phyloP scores from a whole-genome alignment of 2,797 vertebrate genomes.

The Hydrophis major region DNA sequence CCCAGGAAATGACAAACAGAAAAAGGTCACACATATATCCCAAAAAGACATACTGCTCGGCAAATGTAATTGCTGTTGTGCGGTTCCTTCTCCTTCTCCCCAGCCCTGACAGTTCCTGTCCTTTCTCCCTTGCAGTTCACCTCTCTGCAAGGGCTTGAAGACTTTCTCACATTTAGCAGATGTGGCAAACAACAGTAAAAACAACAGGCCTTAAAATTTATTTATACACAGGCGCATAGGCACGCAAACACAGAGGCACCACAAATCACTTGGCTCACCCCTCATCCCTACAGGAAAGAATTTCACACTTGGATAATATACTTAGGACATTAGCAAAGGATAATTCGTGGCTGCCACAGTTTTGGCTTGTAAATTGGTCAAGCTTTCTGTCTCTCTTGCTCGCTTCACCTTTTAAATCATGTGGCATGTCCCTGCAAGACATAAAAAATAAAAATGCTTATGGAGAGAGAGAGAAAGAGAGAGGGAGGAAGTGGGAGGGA shows the following conservation, averaged over 20 bases:
- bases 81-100: constrained; percentile 61
- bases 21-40: constrained; percentile 77
- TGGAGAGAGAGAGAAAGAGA: neutral
- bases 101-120: constrained; percentile 37
- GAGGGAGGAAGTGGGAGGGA: no score
- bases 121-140: neutral
- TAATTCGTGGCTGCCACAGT: constrained; percentile 49
- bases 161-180: constrained; percentile 70
- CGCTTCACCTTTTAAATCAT: constrained; percentile 45
- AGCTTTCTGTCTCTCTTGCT: constrained; percentile 22
- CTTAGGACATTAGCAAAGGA: constrained; percentile 43
- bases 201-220: constrained; percentile 53
- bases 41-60: constrained; percentile 75
- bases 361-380: constrained; percentile 33
- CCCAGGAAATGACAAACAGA: constrained; percentile 82
- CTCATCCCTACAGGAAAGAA: constrained; percentile 39
- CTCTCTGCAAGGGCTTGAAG: constrained; percentile 44
- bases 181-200: constrained; percentile 57
- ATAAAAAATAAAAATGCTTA: neutral
- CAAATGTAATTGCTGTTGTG: constrained; percentile 76
- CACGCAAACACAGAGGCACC: no score
- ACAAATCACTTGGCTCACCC: constrained; percentile 24
- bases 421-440: neutral
- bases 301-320: constrained; percentile 53
- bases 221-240: neutral